Conservation (phyloP, 2,797 vertebrate species). For the Acrocephalus scirpaceus region DNA sequence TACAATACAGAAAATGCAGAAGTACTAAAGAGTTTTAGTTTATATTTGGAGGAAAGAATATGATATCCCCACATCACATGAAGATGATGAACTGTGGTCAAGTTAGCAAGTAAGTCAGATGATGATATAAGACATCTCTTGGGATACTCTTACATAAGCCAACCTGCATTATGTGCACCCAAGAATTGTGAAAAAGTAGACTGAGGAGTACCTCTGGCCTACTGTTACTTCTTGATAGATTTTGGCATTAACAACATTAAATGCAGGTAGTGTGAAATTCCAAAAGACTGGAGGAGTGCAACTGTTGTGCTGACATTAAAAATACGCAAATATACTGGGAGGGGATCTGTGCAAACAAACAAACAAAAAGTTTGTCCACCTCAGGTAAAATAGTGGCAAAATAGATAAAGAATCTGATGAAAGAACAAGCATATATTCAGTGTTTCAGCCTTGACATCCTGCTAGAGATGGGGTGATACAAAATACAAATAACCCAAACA, state of each 20-base stretch:
- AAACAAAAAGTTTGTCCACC: not conserved
- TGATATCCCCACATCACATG: constrained; percentile 10
- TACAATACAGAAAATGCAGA: constrained; percentile 27
- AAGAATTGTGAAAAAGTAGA: not conserved
- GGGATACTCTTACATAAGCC: not conserved
- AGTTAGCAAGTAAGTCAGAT: constrained; percentile 20
- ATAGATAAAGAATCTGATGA: not conserved
- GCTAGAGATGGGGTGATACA: not conserved
- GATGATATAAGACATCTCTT: not conserved
- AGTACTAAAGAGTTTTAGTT: not conserved
- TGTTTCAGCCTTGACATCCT: not conserved
- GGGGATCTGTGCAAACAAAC: not conserved
- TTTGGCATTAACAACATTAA: not conserved
- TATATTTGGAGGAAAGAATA: constrained; percentile 7
- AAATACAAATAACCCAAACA: not conserved
- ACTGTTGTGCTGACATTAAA: not conserved
- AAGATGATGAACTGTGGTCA: constrained; percentile 3
- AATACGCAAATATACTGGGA: not conserved
- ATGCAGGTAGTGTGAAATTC: not conserved
- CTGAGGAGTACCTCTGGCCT: not conserved
- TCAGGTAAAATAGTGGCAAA: not conserved
- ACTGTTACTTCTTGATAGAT: not conserved
- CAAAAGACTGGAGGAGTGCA: not conserved
- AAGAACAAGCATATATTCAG: not conserved
- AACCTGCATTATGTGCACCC: not conserved